Percentiles rank a stretch among this genome's conserved stretches.
Evolutionary conservation across 2,113 vertebrate species (phyloP).

Genomic region (Centropristis striata): DNA sequence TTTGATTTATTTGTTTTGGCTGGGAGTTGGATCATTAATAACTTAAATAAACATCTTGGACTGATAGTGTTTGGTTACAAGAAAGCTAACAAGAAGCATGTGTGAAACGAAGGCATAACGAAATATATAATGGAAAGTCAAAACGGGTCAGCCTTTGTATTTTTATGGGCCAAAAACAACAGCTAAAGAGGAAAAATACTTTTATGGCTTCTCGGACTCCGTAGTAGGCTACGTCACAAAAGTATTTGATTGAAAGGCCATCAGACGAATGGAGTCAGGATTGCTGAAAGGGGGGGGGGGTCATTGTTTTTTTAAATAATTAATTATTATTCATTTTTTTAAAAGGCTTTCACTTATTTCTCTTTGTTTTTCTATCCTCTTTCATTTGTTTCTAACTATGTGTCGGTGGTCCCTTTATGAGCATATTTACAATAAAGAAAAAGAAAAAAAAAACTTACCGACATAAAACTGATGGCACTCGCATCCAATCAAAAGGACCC

Average conservation of each 20-base stretch:
- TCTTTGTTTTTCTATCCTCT: too few relatives aligned
- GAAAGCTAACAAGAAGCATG: neutral
- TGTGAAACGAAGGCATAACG: neutral
- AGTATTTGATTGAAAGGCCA: constrained; percentile 53
- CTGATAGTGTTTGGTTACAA: neutral
- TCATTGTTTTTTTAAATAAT: neutral
- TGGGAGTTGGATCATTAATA: neutral
- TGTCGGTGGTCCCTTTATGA: too few relatives aligned
- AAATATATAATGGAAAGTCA: neutral
- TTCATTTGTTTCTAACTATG: too few relatives aligned
- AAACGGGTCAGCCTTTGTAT: neutral
- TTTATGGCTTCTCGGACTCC: constrained; percentile 41
- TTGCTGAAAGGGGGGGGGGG: accelerated
- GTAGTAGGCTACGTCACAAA: constrained; percentile 37
- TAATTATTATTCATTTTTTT: too few relatives aligned
- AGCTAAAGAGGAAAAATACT: neutral
- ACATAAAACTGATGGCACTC: too few relatives aligned
- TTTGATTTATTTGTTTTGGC: constrained; percentile 9
- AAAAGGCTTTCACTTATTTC: too few relatives aligned
- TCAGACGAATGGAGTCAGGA: too few relatives aligned
- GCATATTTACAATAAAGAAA: too few relatives aligned
- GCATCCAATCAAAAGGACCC: constrained; percentile 4
- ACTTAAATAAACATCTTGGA: constrained; percentile 55
- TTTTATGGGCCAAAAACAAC: constrained; percentile 1
- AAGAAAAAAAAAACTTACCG: too few relatives aligned